Conservation (phyloP, 2,113 vertebrate species). For the Pelvicachromis taeniatus region DNA sequence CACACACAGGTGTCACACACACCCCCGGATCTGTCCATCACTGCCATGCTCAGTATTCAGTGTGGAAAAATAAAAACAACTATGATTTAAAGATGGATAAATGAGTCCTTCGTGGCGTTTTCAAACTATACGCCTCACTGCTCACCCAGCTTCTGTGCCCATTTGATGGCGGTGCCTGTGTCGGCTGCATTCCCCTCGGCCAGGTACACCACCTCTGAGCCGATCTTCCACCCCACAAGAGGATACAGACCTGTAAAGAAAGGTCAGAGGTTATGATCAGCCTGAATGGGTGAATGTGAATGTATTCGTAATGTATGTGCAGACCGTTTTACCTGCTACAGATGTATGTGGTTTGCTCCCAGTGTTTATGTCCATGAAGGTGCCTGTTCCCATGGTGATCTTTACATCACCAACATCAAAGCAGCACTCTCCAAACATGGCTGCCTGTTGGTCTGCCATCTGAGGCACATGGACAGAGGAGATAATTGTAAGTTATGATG, state of each 20-base stretch:
- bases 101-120: not conserved
- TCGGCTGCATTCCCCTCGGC: slow-evolving; percentile 89
- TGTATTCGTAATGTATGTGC: not conserved
- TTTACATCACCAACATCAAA: slow-evolving; percentile 90
- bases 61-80: not conserved
- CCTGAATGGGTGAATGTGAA: not conserved
- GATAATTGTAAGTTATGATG: not conserved
- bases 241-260: slow-evolving; percentile 85
- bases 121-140: not conserved
- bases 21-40: not conserved
- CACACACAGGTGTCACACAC: not conserved
- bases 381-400: slow-evolving; percentile 95
- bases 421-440: slow-evolving; percentile 97
- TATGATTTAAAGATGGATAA: not conserved
- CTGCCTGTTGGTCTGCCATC: slow-evolving; percentile 96
- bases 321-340: slow-evolving; percentile 67
- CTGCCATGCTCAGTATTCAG: not conserved
- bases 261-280: not conserved
- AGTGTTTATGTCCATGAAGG: slow-evolving; percentile 94
- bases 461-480: slow-evolving; percentile 35
- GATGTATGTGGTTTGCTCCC: slow-evolving; percentile 81
- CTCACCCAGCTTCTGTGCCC: slow-evolving; percentile 91
- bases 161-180: slow-evolving; percentile 84
- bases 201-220: slow-evolving; percentile 85
- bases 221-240: slow-evolving; percentile 95